Conservation (phyloP, 2,888 invertebrate genomes). For the Dichetophora obliterata region DNA sequence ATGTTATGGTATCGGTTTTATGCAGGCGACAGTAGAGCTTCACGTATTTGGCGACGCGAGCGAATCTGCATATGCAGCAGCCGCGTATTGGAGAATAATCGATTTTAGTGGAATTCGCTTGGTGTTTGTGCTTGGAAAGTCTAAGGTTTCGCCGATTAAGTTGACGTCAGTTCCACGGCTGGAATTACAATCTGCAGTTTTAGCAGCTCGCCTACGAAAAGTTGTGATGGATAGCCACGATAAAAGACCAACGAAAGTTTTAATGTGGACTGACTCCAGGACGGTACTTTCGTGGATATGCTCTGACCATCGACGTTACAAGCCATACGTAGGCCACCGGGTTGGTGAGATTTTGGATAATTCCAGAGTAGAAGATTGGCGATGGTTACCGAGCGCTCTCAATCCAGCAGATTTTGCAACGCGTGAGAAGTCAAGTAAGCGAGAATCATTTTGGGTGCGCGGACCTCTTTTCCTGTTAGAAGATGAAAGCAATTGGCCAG, state of each 20-base stretch:
- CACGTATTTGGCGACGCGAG: slow-evolving; percentile 24
- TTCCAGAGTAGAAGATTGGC: neutral
- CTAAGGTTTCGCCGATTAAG: slow-evolving; percentile 29
- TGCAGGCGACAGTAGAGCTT: slow-evolving; percentile 13
- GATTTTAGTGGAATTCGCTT: neutral
- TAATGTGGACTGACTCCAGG: neutral
- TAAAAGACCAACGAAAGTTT: too few relatives aligned
- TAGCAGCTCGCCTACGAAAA: neutral
- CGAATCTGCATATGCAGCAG: slow-evolving; percentile 46
- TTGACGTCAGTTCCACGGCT: neutral
- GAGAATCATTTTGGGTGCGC: neutral
- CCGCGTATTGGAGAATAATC: slow-evolving; percentile 35
- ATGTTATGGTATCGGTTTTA: slow-evolving; percentile 20
- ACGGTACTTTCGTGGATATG: neutral
- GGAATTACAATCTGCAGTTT: neutral
- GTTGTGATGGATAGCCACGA: too few relatives aligned
- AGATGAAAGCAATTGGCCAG: neutral
- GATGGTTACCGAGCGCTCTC: slow-evolving; percentile 25
- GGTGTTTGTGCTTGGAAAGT: slow-evolving; percentile 34
- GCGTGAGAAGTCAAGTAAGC: too few relatives aligned
- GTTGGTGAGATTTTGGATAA: neutral
- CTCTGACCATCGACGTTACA: neutral
- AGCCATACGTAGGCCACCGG: neutral
- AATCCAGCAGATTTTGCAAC: slow-evolving; percentile 29
- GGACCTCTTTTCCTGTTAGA: neutral